Percentiles rank a stretch among this genome's conserved stretches.
Evolutionary conservation across 1,140 invertebrate genomes (phyloP).

Genomic region (Latrodectus geometricus): DNA sequence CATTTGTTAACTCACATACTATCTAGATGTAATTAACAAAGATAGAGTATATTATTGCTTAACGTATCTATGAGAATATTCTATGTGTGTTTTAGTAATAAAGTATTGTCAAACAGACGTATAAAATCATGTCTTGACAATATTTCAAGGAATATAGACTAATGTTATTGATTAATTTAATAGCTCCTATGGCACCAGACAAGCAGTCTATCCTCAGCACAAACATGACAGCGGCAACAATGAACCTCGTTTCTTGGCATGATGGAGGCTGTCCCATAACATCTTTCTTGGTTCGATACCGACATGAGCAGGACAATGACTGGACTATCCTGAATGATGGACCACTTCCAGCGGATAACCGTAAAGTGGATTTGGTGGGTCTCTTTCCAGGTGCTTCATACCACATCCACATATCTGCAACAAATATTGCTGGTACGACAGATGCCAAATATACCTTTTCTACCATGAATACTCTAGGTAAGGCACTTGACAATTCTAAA

Average conservation of each 20-base stretch:
- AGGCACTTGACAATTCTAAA: not conserved
- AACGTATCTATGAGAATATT: too few species aligned
- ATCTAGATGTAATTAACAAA: too few species aligned
- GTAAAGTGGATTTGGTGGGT: conserved; percentile 18
- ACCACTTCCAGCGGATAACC: conserved; percentile 31
- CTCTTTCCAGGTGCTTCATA: conserved; percentile 69
- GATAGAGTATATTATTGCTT: too few species aligned
- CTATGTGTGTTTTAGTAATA: too few species aligned
- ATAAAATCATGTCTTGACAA: too few species aligned
- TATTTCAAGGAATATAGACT: too few species aligned
- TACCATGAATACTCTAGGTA: conserved; percentile 63
- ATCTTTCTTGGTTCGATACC: conserved; percentile 71
- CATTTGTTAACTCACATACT: too few species aligned
- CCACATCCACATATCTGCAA: conserved; percentile 69
- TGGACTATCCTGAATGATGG: conserved; percentile 65
- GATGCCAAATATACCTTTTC: conserved; percentile 69
- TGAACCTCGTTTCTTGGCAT: conserved; percentile 72
- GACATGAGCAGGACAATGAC: conserved; percentile 63
- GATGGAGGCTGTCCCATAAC: conserved; percentile 73
- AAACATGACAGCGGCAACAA: conserved; percentile 70
- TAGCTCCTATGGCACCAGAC: conserved; percentile 65
- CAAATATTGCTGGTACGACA: conserved; percentile 71
- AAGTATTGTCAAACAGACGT: too few species aligned
- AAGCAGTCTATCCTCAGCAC: conserved; percentile 63
- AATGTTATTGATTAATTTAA: not conserved